Base-by-base conservation (phyloP, 2,888 invertebrate species). In the Parochlus steinenii region DNA sequence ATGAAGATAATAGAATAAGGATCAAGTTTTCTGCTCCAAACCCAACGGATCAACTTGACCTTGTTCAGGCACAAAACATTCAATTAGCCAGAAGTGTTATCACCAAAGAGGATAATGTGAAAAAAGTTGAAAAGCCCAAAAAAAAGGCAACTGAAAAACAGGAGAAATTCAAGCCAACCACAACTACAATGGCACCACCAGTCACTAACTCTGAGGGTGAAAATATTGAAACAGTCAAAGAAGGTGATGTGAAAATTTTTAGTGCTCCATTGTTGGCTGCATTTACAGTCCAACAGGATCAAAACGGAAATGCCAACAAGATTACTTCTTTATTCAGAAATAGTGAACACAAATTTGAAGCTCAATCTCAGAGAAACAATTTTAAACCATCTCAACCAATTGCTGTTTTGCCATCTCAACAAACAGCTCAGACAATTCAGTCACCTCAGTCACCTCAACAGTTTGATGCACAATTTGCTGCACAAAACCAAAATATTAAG, bases 251-350 rank as follows among this genome's bases (percentile, higher is more conserved):
- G 2, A 81, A 82, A 53, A 81, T 85, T 32, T 79, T 75, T 48
- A 73, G 75, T 44, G 83, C 83, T 3, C 83, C 85, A 1, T 52
- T 85, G 39, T 77, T 85, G 1, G 80, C 82, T 3, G 85, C 85
- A 1, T 85, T 85, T 48, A 85, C 85, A 0, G 79, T 85, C 0
- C 81, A 85, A 43, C 76, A 85, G 54, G 83, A 85, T 49, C 75
- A 74, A 43, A 65, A 66, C 18, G 85, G 85, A 2, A 51, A 73
- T n/a, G 80, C 85, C 0, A 76, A 78, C 45, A 77, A 74, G 52
- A 78, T 83, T 1, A 73, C 80, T 33, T 79, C 83, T 1, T 66
- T 81, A 46, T 71, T 66, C 48, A 70, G 71, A 47, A 63, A 64
- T 42, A 46, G 47, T 14, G 52, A 49, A 12, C n/a, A n/a, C n/a